Percentiles rank a stretch among this genome's conserved stretches.
phyloP scores from a whole-genome alignment of 2,113 vertebrate species.

The Tragelaphus buxtoni region DNA sequence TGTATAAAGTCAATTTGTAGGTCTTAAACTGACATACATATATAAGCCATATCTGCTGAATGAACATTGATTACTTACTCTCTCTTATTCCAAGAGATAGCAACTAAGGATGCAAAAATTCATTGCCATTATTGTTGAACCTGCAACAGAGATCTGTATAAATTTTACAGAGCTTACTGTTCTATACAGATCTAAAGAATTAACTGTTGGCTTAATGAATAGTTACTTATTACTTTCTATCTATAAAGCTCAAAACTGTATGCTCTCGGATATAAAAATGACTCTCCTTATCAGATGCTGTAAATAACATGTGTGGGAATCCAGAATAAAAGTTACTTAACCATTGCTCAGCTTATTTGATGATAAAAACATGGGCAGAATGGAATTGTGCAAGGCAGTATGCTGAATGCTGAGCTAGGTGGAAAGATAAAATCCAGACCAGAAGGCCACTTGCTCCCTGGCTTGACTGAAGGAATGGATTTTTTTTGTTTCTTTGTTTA shows the following conservation, averaged over 20 bases:
- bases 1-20: not conserved
- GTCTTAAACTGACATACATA: not conserved
- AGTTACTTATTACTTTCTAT: not conserved
- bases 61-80: not conserved
- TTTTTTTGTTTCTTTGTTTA: not conserved
- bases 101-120: not conserved
- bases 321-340: not conserved
- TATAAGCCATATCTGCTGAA: not conserved
- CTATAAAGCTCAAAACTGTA: not conserved
- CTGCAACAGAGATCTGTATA: not conserved
- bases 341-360: not conserved
- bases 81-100: conserved; percentile 1
- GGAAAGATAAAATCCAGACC: not conserved
- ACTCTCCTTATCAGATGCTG: not conserved
- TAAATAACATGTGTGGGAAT: not conserved
- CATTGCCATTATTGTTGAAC: not conserved
- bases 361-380: not conserved
- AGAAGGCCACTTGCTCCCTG: not conserved
- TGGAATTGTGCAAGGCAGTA: not conserved
- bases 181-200: not conserved
- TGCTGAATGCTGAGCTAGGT: not conserved
- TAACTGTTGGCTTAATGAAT: not conserved
- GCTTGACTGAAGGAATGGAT: not conserved
- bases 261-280: not conserved
- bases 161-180: conserved; percentile 16